These are phyloP conservation scores for Hapalemur alaotrensis DNA, from an alignment of 2,797 vertebrate species.

Conservation along the genomic window DNA sequence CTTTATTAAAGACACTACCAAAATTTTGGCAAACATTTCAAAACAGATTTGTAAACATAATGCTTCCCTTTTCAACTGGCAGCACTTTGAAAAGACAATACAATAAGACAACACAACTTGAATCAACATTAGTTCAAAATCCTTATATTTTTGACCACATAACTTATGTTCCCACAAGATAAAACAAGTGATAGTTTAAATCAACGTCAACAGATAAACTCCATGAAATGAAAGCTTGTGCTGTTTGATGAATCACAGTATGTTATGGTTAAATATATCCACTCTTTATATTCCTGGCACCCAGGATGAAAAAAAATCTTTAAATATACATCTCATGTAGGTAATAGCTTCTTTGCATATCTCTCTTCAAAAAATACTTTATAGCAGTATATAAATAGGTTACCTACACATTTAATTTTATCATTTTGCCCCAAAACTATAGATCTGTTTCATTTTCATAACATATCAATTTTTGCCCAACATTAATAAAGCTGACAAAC, in stretches of 20 bases:
- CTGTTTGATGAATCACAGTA: constrained; percentile 86
- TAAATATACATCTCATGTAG: constrained; percentile 88
- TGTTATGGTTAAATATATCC: constrained; percentile 86
- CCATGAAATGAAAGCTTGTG: constrained; percentile 86
- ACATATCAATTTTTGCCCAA: constrained; percentile 79
- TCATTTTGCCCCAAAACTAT: constrained; percentile 83
- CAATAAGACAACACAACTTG: constrained; percentile 82
- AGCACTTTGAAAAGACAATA: constrained; percentile 85
- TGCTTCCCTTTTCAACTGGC: constrained; percentile 90
- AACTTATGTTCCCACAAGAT: constrained; percentile 84
- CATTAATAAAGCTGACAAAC: constrained; percentile 86
- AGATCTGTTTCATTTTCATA: constrained; percentile 79
- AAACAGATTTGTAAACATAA: constrained; percentile 92
- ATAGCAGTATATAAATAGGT: constrained; percentile 86
- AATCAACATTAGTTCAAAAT: constrained; percentile 81
- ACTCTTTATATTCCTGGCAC: constrained; percentile 83
- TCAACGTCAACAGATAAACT: constrained; percentile 81
- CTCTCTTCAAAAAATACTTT: constrained; percentile 87
- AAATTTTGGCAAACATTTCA: constrained; percentile 90
- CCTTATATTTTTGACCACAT: constrained; percentile 83
- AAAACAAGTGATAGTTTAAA: constrained; percentile 81
- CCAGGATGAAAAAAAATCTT: constrained; percentile 85
- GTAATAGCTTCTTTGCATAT: constrained; percentile 86
- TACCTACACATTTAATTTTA: constrained; percentile 83
- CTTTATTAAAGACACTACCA: constrained; percentile 85